A percentile compares a stretch with the other conserved stretches of the same genome.
These are phyloP conservation scores for Rhineura floridana DNA, from an alignment of 2,113 vertebrate genomes.

Conservation along the genomic window DNA sequence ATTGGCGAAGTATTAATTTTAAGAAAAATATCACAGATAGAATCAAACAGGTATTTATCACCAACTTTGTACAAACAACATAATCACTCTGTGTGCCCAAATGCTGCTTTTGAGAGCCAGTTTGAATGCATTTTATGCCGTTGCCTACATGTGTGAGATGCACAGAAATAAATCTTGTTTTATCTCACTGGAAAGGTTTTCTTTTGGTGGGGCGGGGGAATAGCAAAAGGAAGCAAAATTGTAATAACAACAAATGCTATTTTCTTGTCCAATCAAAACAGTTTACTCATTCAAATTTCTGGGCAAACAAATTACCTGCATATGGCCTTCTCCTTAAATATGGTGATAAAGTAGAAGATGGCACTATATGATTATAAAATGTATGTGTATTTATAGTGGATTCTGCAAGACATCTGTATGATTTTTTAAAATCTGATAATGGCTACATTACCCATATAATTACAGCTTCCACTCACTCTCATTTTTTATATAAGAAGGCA, in stretches of 20 bases:
- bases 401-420: background rate
- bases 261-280: constrained; percentile 41
- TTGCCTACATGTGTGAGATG: constrained; percentile 26
- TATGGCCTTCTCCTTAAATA: background rate
- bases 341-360: background rate
- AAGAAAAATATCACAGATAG: constrained; percentile 56
- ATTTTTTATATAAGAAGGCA: background rate
- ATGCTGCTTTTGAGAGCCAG: constrained; percentile 45
- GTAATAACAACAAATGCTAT: constrained; percentile 31
- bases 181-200: constrained; percentile 40
- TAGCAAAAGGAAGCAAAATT: constrained; percentile 44
- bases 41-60: constrained; percentile 38
- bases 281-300: constrained; percentile 18
- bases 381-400: background rate
- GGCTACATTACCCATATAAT: background rate
- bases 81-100: constrained; percentile 56
- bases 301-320: background rate
- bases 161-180: constrained; percentile 54
- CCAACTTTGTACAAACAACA: constrained; percentile 51
- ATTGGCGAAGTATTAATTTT: constrained; percentile 27
- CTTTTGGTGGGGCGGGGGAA: background rate
- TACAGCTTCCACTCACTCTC: background rate
- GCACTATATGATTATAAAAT: background rate
- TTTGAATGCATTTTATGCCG: constrained; percentile 41
- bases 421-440: background rate